Evolutionary conservation across 2,113 vertebrate genomes (phyloP).

Genomic region (Sciurus niger): DNA sequence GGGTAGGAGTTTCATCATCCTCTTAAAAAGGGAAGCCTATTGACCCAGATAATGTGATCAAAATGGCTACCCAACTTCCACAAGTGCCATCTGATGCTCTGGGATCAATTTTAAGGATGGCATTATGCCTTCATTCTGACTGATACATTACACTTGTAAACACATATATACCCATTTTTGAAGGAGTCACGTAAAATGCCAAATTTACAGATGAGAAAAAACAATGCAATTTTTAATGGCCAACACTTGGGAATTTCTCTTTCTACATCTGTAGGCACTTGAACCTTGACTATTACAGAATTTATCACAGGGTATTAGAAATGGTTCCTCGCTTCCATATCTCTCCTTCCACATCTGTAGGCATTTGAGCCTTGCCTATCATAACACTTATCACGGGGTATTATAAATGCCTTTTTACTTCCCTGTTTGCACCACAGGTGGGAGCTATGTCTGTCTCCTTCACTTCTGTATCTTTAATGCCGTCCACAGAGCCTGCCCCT

Average conservation of each 20-base stretch:
- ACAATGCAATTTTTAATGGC: neutral
- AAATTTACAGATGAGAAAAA: neutral
- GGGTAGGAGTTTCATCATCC: neutral
- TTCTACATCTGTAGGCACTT: too few species aligned
- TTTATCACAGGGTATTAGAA: neutral
- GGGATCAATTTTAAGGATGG: neutral
- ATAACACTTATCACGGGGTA: neutral
- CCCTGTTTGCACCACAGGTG: neutral
- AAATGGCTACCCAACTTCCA: neutral
- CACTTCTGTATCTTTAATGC: neutral
- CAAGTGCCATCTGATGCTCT: neutral
- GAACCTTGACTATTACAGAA: too few species aligned
- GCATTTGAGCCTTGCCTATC: neutral
- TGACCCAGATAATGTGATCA: neutral
- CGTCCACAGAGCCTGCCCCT: neutral
- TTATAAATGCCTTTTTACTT: neutral
- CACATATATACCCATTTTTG: neutral
- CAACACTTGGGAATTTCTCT: neutral
- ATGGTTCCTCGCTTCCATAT: neutral
- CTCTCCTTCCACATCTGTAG: too few species aligned
- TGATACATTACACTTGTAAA: neutral
- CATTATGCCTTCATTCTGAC: neutral
- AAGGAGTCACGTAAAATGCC: neutral
- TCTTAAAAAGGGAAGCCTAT: neutral
- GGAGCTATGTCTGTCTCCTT: neutral